These are phyloP conservation scores for Polymixis flavicincta DNA, from an alignment of 2,888 invertebrate genomes.

Conservation along the genomic window DNA sequence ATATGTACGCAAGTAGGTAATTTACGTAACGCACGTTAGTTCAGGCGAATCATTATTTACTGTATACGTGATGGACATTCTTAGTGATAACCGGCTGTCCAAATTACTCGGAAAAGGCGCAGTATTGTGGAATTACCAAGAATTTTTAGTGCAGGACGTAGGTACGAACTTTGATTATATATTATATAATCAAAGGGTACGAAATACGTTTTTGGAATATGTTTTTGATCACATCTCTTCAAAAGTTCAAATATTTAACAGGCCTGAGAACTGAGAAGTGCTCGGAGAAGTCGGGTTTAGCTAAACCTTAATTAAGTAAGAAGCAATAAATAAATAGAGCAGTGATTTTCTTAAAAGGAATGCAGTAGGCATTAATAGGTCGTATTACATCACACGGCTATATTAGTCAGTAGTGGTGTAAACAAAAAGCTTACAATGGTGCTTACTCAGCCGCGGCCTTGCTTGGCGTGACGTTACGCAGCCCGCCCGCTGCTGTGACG, in stretches of 20 bases:
- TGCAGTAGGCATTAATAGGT: slow-evolving; percentile 40
- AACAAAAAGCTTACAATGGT: slow-evolving; percentile 73
- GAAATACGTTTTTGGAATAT: slow-evolving; percentile 52
- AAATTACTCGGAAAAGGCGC: slow-evolving; percentile 66
- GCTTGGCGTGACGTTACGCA: slow-evolving; percentile 80
- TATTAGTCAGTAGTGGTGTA: slow-evolving; percentile 72
- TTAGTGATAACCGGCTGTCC: slow-evolving; percentile 51
- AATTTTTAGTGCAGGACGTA: slow-evolving; percentile 44
- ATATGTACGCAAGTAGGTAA: slow-evolving; percentile 64
- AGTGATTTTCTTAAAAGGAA: slow-evolving; percentile 22
- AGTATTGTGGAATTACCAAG: slow-evolving; percentile 58
- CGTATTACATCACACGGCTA: slow-evolving; percentile 67
- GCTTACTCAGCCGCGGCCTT: slow-evolving; percentile 81
- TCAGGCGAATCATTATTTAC: slow-evolving; percentile 57
- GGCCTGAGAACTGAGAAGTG: background rate
- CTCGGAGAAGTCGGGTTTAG: background rate
- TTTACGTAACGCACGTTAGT: slow-evolving; percentile 67
- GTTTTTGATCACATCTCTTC: slow-evolving; percentile 37
- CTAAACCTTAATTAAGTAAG: background rate
- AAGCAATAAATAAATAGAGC: slow-evolving; percentile 21
- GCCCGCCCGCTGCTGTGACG: slow-evolving; percentile 74
- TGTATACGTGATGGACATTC: slow-evolving; percentile 68
- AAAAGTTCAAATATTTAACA: slow-evolving; percentile 26
- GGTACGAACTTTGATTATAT: too few relatives aligned
- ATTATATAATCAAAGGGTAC: too few relatives aligned